Evolutionary conservation across 2,113 vertebrate species (phyloP).

Genomic region (Oncorhynchus tshawytscha): DNA sequence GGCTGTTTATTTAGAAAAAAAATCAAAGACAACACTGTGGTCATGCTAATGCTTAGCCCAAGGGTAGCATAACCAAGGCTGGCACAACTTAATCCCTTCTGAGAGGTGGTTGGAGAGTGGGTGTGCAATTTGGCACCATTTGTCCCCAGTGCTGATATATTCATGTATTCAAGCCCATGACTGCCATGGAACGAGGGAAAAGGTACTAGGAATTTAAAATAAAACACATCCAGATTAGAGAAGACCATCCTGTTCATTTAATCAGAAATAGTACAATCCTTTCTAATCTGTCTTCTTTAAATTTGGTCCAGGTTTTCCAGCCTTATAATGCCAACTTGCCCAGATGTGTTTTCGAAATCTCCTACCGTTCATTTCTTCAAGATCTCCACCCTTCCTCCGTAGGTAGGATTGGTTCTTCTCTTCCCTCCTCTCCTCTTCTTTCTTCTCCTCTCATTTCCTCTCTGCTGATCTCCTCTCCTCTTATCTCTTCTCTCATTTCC

Average conservation of each 20-base stretch:
- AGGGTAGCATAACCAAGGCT: not conserved
- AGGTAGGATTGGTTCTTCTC: too few species aligned
- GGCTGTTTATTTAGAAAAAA: not conserved
- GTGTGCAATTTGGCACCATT: slow-evolving; percentile 17
- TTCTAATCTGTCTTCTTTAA: slow-evolving; percentile 9
- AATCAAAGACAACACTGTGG: not conserved
- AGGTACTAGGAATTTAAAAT: slow-evolving; percentile 17
- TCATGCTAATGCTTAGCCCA: slow-evolving; percentile 4
- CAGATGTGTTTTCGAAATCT: not conserved
- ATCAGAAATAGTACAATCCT: slow-evolving; percentile 19
- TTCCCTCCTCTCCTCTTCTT: not conserved
- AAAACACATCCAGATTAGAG: slow-evolving; percentile 10
- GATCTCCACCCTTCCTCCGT: not conserved
- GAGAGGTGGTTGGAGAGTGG: slow-evolving; percentile 1
- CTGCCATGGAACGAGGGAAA: slow-evolving; percentile 20
- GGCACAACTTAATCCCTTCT: slow-evolving; percentile 1
- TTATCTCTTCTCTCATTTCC: not conserved
- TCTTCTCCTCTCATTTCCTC: not conserved
- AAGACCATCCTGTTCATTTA: slow-evolving; percentile 32
- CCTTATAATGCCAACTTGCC: not conserved
- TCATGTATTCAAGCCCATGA: slow-evolving; percentile 33
- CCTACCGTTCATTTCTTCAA: not conserved
- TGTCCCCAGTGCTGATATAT: slow-evolving; percentile 22
- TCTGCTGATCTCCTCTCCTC: not conserved
- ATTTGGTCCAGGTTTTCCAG: slow-evolving; percentile 3